These are phyloP conservation scores for Brachionichthys hirsutus DNA, from an alignment of 2,113 vertebrate species.

Conservation along the genomic window DNA sequence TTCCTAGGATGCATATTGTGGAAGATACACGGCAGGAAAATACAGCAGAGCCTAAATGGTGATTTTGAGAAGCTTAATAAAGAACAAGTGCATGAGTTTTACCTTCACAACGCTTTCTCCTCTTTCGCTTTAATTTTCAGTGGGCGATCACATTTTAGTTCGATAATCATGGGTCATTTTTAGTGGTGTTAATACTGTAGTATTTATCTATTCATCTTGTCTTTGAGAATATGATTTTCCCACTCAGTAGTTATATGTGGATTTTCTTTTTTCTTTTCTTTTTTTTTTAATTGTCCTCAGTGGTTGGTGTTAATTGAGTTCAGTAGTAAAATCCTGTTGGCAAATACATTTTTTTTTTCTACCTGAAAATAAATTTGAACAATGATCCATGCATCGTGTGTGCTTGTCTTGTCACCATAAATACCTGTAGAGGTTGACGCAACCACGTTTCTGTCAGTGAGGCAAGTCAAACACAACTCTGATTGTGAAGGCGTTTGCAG, in stretches of 20 bases:
- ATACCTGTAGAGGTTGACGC: slow-evolving; percentile 26
- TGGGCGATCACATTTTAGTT: slow-evolving; percentile 55
- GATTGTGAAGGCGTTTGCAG: slow-evolving; percentile 12
- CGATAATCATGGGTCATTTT: slow-evolving; percentile 43
- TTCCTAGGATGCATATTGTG: slow-evolving; percentile 43
- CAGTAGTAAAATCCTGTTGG: slow-evolving; percentile 71
- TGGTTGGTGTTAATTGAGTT: slow-evolving; percentile 72
- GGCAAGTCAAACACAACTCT: slow-evolving; percentile 22
- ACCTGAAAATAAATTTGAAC: slow-evolving; percentile 75
- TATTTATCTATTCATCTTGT: slow-evolving; percentile 59
- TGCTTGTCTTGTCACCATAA: slow-evolving; percentile 73
- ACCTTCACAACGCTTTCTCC: slow-evolving; percentile 26
- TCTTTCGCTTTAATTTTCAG: slow-evolving; percentile 47
- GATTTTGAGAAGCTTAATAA: slow-evolving; percentile 48
- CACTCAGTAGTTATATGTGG: slow-evolving; percentile 64
- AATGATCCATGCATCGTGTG: slow-evolving; percentile 39
- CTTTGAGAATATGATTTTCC: slow-evolving; percentile 57
- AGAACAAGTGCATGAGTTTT: slow-evolving; percentile 70
- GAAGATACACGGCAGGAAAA: slow-evolving; percentile 20
- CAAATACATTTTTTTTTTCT: slow-evolving; percentile 81
- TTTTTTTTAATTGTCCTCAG: slow-evolving; percentile 68
- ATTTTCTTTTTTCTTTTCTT: slow-evolving; percentile 70
- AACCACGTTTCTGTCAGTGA: background rate
- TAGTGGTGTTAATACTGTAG: slow-evolving; percentile 64
- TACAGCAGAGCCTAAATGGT: slow-evolving; percentile 28